Evolutionary conservation across 2,797 vertebrate species (phyloP).

Genomic region (Taenioides sp.): DNA sequence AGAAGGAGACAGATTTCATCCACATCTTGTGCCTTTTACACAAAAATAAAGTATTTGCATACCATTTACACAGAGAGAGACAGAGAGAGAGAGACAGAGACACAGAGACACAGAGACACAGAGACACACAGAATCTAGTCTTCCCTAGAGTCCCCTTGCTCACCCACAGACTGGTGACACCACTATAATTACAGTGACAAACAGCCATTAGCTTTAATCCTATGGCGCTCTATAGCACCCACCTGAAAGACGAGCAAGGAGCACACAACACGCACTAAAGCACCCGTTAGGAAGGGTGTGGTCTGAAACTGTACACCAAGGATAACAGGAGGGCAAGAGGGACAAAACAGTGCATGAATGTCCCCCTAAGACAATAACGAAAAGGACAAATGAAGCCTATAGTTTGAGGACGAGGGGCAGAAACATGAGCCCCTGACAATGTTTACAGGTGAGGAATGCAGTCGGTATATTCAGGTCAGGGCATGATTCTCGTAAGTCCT

Average conservation of each 20-base stretch:
- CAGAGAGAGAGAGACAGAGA: slow-evolving; percentile 12
- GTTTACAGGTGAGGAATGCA: slow-evolving; percentile 38
- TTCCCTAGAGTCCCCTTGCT: background rate
- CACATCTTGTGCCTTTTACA: no score
- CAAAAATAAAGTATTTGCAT: no score
- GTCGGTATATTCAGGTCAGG: slow-evolving; percentile 27
- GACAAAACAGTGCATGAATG: slow-evolving; percentile 2
- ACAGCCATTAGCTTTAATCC: background rate
- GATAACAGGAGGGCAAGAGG: background rate
- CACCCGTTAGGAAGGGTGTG: slow-evolving; percentile 35
- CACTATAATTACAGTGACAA: slow-evolving; percentile 20
- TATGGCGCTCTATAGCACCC: background rate
- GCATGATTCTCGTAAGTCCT: slow-evolving; percentile 34
- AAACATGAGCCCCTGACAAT: slow-evolving; percentile 11
- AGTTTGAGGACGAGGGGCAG: background rate
- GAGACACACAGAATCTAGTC: background rate
- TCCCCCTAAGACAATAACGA: slow-evolving; percentile 19
- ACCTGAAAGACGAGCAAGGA: no score
- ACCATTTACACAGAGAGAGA: background rate
- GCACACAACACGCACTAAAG: background rate
- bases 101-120: background rate
- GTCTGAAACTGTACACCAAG: slow-evolving; percentile 44
- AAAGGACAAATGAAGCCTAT: slow-evolving; percentile 8
- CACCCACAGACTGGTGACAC: slow-evolving; percentile 7
- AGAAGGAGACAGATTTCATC: no score